Evolutionary conservation across 30 jellyfish, hydroid and myxozoan genomes (phyloP).

Genomic region (Chironex yamaguchii): DNA sequence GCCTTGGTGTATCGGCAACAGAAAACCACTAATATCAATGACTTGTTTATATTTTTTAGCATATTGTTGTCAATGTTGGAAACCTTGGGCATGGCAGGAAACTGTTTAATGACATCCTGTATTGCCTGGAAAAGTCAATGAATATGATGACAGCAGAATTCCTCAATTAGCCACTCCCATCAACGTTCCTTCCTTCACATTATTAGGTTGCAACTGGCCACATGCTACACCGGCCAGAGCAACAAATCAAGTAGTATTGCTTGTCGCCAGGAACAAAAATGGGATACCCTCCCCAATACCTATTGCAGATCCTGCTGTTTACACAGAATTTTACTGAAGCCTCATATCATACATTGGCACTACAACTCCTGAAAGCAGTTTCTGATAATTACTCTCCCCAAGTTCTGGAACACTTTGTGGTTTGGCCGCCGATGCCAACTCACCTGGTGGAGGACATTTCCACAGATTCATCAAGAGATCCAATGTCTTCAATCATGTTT

Average conservation of each 20-base stretch:
- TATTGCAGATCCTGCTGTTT: neutral
- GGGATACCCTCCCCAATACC: conserved; percentile 30
- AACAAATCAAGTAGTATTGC: conserved; percentile 41
- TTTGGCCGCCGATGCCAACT: conserved; percentile 14
- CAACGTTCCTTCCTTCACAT: conserved; percentile 56
- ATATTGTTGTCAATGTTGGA: conserved; percentile 69
- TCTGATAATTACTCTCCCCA: conserved; percentile 7
- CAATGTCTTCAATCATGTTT: conserved; percentile 19
- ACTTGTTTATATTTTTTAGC: too few species aligned
- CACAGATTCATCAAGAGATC: conserved; percentile 10
- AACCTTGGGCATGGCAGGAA: conserved; percentile 72
- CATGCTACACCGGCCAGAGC: conserved; percentile 39
- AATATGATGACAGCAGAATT: conserved; percentile 11
- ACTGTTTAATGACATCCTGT: conserved; percentile 46
- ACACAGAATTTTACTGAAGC: neutral
- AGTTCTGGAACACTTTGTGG: conserved; percentile 4
- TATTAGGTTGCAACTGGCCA: conserved; percentile 57
- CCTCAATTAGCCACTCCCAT: conserved; percentile 39
- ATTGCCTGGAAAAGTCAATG: conserved; percentile 36
- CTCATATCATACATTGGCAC: conserved; percentile 2
- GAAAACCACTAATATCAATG: too few species aligned
- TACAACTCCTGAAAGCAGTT: neutral
- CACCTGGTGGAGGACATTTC: conserved; percentile 26
- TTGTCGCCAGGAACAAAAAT: conserved; percentile 39
- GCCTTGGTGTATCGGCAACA: too few species aligned